Conservation (phyloP, 2,888 invertebrate species). For the Aphodius sticticus region DNA sequence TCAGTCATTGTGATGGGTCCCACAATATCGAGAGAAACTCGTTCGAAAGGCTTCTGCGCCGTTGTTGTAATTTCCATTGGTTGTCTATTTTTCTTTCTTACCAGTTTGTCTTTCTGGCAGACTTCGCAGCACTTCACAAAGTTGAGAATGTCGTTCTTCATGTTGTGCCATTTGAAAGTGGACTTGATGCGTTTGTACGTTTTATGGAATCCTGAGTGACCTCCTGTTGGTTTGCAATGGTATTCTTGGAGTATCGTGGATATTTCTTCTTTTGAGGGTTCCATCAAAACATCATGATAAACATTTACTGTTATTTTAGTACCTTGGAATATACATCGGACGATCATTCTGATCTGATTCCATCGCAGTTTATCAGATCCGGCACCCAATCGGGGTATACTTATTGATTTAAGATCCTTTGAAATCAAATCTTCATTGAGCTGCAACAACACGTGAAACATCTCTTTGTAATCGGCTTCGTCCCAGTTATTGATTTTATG, state of each 20-base stretch:
- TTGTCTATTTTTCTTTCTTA: constrained; percentile 38
- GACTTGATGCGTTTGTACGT: constrained; percentile 36
- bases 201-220: constrained; percentile 35
- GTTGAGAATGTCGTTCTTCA: constrained; percentile 36
- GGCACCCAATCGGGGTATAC: too few species aligned
- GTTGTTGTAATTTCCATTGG: constrained; percentile 52
- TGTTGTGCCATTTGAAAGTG: constrained; percentile 33
- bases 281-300: not conserved
- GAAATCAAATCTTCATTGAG: too few species aligned
- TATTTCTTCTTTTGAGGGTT: constrained; percentile 4
- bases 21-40: constrained; percentile 49
- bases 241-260: constrained; percentile 28
- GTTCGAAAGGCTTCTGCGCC: constrained; percentile 47
- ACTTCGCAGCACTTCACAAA: constrained; percentile 38
- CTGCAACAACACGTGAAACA: too few species aligned
- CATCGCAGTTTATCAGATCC: constrained; percentile 19
- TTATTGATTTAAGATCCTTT: too few species aligned
- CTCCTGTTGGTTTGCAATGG: constrained; percentile 29
- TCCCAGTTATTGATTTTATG: too few species aligned
- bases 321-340: constrained; percentile 17
- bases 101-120: constrained; percentile 47
- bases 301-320: constrained; percentile 8
- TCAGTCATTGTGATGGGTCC: constrained; percentile 47
- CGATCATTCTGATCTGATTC: constrained; percentile 18
- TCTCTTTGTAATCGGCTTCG: too few species aligned